phyloP scores from a whole-genome alignment of 2,888 invertebrate species.

The Xestoiulus laeticollis region DNA sequence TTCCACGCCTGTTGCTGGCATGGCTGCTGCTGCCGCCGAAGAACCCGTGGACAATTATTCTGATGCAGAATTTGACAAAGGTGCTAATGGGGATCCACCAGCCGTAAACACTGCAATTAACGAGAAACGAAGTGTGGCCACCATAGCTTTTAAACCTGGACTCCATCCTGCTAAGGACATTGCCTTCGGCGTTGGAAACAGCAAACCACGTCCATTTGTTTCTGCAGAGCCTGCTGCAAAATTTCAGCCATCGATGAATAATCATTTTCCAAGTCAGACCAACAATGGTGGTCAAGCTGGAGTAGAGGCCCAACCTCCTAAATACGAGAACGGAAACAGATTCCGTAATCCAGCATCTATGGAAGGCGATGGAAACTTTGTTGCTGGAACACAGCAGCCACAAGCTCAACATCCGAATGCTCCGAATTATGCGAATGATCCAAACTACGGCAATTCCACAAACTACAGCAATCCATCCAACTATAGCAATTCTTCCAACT shows the following conservation, averaged over 20 bases:
- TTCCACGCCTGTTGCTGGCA: constrained; percentile 35
- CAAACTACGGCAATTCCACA: constrained; percentile 44
- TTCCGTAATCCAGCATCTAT: constrained; percentile 18
- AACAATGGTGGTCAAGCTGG: neutral
- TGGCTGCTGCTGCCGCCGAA: neutral
- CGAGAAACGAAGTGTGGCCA: neutral
- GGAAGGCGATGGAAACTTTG: neutral
- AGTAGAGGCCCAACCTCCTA: neutral
- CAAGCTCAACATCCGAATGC: constrained; percentile 44
- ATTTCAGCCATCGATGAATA: constrained; percentile 3
- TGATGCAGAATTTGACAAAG: constrained; percentile 39
- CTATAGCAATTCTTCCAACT: constrained; percentile 57
- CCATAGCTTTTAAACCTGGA: neutral
- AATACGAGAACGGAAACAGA: constrained; percentile 19
- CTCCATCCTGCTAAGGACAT: neutral
- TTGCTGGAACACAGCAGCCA: constrained; percentile 19
- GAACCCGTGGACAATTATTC: neutral
- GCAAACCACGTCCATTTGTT: constrained; percentile 31
- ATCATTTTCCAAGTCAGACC: neutral
- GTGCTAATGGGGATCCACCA: neutral
- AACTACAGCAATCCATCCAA: constrained; percentile 56
- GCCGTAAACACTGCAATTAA: neutral
- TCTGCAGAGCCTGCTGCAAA: neutral
- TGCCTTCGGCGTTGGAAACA: constrained; percentile 7
- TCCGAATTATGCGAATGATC: constrained; percentile 43